These are phyloP conservation scores for Poeciliopsis paucimaculata DNA, from an alignment of 2,797 vertebrate species.

Conservation along the genomic window DNA sequence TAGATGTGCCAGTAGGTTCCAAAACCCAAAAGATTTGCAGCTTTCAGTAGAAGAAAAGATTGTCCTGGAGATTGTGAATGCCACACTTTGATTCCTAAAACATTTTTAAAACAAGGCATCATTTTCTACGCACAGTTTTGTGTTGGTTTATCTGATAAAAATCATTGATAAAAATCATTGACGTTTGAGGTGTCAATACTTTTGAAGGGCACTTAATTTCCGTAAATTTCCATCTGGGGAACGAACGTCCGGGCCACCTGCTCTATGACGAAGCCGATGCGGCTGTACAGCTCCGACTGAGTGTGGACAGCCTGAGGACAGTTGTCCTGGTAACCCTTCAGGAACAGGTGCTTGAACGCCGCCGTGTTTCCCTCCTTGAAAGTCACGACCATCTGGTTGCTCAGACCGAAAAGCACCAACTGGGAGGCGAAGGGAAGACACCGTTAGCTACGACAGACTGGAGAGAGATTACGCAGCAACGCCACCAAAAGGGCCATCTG, in stretches of 20 bases:
- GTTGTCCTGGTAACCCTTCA: slow-evolving; percentile 84
- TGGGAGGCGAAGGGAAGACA: slow-evolving; percentile 47
- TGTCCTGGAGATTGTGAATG: not conserved
- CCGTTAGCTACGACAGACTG: not conserved
- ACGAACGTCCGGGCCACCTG: slow-evolving; percentile 78
- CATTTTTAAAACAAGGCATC: not conserved
- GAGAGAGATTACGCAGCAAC: not conserved
- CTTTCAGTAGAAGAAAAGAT: not conserved
- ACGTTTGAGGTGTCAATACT: not conserved
- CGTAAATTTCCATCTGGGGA: too few species aligned
- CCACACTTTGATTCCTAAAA: not conserved
- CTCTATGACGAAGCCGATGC: slow-evolving; percentile 80
- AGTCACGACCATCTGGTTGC: slow-evolving; percentile 94
- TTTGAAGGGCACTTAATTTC: not conserved
- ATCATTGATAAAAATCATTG: not conserved
- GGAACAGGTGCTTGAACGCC: slow-evolving; percentile 91
- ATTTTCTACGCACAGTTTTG: not conserved
- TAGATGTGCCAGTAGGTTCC: not conserved
- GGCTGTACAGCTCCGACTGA: slow-evolving; percentile 77
- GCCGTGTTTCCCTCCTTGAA: slow-evolving; percentile 93
- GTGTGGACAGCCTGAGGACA: slow-evolving; percentile 85
- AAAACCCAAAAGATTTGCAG: not conserved
- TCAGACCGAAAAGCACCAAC: slow-evolving; percentile 93
- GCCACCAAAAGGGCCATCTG: not conserved
- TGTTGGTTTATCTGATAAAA: not conserved